Evolutionary conservation across 1,140 invertebrate genomes (phyloP).

Genomic region (Nixonia krombeini): DNA sequence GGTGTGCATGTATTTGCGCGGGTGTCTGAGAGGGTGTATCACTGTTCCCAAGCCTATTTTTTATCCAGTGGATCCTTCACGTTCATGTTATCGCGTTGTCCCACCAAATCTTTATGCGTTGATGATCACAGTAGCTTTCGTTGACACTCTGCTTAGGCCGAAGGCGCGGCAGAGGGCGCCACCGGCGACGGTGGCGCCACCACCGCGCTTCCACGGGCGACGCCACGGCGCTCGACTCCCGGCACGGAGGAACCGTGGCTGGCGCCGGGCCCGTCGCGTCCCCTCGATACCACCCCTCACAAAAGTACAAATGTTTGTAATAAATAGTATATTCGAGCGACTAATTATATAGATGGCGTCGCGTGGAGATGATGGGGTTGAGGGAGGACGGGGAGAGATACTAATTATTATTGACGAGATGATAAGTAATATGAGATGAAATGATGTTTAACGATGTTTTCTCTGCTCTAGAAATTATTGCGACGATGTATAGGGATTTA

Average conservation of each 20-base stretch:
- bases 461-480: conserved; percentile 65
- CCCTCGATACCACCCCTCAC: conserved; percentile 67
- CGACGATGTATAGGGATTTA: conserved; percentile 62
- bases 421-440: too few relatives aligned
- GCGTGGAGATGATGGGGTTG: too few relatives aligned
- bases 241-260: too few relatives aligned
- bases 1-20: too few relatives aligned
- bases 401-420: too few relatives aligned
- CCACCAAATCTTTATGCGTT: conserved; percentile 49
- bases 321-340: conserved; percentile 68
- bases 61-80: conserved; percentile 34
- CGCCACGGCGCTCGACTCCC: too few relatives aligned
- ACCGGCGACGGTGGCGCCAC: too few relatives aligned
- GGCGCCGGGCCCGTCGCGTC: conserved; percentile 61
- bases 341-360: too few relatives aligned
- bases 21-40: conserved; percentile 6
- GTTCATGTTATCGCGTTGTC: conserved; percentile 49
- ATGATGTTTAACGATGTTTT: conserved; percentile 70
- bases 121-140: conserved; percentile 44
- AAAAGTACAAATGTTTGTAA: conserved; percentile 72
- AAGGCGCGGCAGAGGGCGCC: background rate
- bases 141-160: conserved; percentile 33
- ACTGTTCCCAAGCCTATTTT: conserved; percentile 24
- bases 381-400: too few relatives aligned
- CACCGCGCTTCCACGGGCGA: background rate